Evolutionary conservation across 2,888 invertebrate genomes (phyloP), one percentile per base, ranked within the genome.

Genomic region (Phania funesta): DNA sequence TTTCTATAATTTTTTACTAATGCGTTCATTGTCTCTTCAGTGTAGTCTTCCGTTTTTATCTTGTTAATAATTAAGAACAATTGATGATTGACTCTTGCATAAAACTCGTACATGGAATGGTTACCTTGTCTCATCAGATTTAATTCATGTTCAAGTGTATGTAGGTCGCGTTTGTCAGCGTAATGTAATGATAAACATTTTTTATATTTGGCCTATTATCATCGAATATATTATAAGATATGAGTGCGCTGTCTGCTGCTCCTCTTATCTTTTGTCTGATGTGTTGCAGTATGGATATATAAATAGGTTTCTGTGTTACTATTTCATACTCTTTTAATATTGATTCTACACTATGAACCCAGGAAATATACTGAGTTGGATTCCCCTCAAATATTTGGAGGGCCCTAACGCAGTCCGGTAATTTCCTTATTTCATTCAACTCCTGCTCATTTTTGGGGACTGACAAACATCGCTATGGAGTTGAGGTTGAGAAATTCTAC

Each of bases 91-190:
- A 84, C 77, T 18, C n/a, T 75, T 0, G 84, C 82, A 50, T 83
- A 83, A 16, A 83, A 82, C 24, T 79, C 56, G 16, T 81, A 73
- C 7, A 84, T 16, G 16, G 44, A 11, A 18, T 75, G 7, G 16
- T 26, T 11, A 20, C 26, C 22, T 24, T 79, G 71, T n/a, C 7
- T n/a, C 22, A 79, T 20, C 8, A 48, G 32, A 7, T 16, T 54
- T 7, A 85, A 22, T 50, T 85, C 80, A 50, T 85, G 76, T 38
- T 85, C 83, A 0, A 85, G 44, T 1, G 82, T 84, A 0, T 75
- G 62, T 1, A 85, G 26, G 20, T 85, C 85, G 22, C 83, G 48
- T 35, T 85, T 85, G 22, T 85, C 85, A 0, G 84, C 84, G 38
- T 85, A 84, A 24, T 85, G 84, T 11, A 85, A 64, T 7, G 84